A percentile compares a stretch with the other conserved stretches of the same genome.
phyloP scores from a whole-genome alignment of 2,888 invertebrate species.

The Nyleta sp. region DNA sequence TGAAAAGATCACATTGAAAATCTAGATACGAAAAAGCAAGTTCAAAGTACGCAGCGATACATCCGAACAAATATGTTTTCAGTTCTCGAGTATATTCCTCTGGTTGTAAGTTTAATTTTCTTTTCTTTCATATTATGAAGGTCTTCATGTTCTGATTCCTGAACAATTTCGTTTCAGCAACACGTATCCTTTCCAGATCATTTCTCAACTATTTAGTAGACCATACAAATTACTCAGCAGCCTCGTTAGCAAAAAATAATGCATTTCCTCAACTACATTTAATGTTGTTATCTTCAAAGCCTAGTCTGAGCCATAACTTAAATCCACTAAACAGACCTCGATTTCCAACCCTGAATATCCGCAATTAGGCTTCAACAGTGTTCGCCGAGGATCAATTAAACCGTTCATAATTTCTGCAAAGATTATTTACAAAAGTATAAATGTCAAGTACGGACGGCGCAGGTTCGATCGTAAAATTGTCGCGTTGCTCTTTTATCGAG shows the following conservation, averaged over 20 bases:
- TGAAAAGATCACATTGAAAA: too few relatives aligned
- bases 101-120: too few relatives aligned
- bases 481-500: slow-evolving; percentile 72
- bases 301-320: too few relatives aligned
- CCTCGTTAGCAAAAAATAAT: not conserved
- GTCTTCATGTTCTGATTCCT: too few relatives aligned
- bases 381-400: slow-evolving; percentile 20
- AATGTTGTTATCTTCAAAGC: too few relatives aligned
- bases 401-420: slow-evolving; percentile 2
- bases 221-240: not conserved
- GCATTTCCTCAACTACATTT: not conserved
- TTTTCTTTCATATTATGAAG: too few relatives aligned
- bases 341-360: not conserved
- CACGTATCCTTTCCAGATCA: not conserved
- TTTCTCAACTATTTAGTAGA: not conserved
- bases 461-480: slow-evolving; percentile 46
- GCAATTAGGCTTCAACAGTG: not conserved
- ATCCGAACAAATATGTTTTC: too few relatives aligned
- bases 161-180: too few relatives aligned
- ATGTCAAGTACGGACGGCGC: slow-evolving; percentile 13
- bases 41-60: too few relatives aligned
- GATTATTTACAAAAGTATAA: slow-evolving; percentile 30
- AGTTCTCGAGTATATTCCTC: too few relatives aligned
- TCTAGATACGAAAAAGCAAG: too few relatives aligned
- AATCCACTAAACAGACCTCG: not conserved